Base-by-base conservation (phyloP, 2,888 invertebrate genomes). In the Pollenia angustigena region DNA sequence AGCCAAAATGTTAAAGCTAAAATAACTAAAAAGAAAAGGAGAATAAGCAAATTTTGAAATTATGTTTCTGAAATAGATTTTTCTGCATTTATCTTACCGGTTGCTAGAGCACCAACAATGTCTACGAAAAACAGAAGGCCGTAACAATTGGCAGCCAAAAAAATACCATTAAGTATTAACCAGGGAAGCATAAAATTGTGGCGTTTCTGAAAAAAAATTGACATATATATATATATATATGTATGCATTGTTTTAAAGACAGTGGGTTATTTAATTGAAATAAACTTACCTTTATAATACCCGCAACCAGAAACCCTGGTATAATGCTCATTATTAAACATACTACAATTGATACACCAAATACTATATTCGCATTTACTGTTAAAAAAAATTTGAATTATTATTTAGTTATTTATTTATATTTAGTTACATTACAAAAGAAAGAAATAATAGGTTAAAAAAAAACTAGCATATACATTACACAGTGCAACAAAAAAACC, bases 221-320 rank as follows among this genome's bases (percentile, higher is more conserved):
- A 52, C n/a, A n/a, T 16, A 52, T 52, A 50, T 12, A n/a, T n/a
- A n/a, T n/a, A n/a, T n/a, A n/a, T n/a, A n/a, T 3, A 3, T 32
- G 3, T 32, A 32, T 32, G 32, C 32, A 1, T 6, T 32, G 4
- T 32, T 6, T 6, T 32, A 50, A 32, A n/a, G n/a, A 50, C 4
- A 7, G 50, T 16, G 16, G 8, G 16, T 16, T 2, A 9, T 8
- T 18, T 14, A 40, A 60, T 60, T 40, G 8, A 7, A 54, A 18
- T 54, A 2, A 18, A 62, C 2, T 72, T 23, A 72, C 72, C 58
- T 72, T 58, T 6, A 72, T 32, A 58, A 72, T 72, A 23, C 58
- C 72, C 46, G 12, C 16, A 10, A 72, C 48, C 0, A 72, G 32
- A 23, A 72, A 23, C 11, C 7, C 58, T 1, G 72, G 23, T 18